Base-by-base conservation (phyloP, 2,888 invertebrate genomes). In the Temnothorax ravouxi region DNA sequence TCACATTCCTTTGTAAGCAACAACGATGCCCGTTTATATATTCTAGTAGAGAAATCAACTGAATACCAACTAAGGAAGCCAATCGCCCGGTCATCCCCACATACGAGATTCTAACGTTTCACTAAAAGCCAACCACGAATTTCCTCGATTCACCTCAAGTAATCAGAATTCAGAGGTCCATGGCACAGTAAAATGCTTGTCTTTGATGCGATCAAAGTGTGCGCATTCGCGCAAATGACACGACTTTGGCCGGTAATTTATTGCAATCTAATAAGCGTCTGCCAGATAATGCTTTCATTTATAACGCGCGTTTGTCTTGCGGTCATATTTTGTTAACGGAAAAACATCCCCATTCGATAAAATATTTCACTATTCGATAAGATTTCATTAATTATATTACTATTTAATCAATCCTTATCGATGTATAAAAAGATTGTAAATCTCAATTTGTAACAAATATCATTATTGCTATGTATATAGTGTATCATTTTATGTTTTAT, bases 41-140 rank as follows among this genome's bases (percentile, higher is more conserved):
- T 47, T 64, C 64, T 61, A 34, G 38, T 21, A 64, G 81, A 75
- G 81, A 52, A 85, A 87, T 80, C 76, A 62, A 38, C 74, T 82
- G 87, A 88, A 90, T 89, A 75, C 52, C 64, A 89, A 90, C 61
- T 84, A 83, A 72, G 44, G 74, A 21, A 69, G 76, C 79, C 84
- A 89, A 89, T 89, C 84, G 89, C 76, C 67, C 71, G 61, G 64
- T 59, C 56, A 44, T 52, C 29, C 29, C 77, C 86, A 66, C 83
- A 84, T 85, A 75, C 56, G 25, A 13, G 38, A 34, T 56, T 62
- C 84, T 71, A 84, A 64, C 83, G 56, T 84, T 72, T 77, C 72
- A 84, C 34, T 66, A 71, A 83, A 84, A 84, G 87, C 80, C 72
- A 50, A 34, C 54, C 21, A 50, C 62, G 34, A 21, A 82, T 47